These are phyloP conservation scores for Melikaiella ostensackeni DNA, from an alignment of 2,888 invertebrate species.

Conservation along the genomic window DNA sequence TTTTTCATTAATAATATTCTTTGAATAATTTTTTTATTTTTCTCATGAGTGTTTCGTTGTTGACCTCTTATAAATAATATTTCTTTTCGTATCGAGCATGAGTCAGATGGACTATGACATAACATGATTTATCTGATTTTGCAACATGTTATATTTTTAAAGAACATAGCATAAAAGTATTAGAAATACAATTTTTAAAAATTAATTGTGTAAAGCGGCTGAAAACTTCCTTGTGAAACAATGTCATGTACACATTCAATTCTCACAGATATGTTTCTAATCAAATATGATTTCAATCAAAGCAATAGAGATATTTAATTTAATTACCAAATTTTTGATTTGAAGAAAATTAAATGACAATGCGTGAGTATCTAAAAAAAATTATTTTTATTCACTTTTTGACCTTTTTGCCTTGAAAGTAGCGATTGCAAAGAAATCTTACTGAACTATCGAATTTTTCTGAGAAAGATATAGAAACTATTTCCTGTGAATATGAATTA, in stretches of 20 bases:
- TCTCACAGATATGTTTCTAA: too few species aligned
- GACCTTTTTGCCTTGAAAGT: neutral
- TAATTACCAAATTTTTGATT: too few species aligned
- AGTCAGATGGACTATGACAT: constrained; percentile 20
- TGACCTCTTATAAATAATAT: neutral
- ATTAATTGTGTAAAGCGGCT: too few species aligned
- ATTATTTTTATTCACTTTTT: neutral
- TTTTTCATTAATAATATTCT: too few species aligned
- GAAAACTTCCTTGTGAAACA: neutral
- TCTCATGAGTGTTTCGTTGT: too few species aligned
- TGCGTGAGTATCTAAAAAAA: neutral
- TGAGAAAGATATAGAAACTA: constrained; percentile 10
- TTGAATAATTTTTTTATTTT: too few species aligned
- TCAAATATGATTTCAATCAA: too few species aligned
- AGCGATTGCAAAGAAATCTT: neutral
- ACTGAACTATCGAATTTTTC: neutral
- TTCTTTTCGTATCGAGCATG: neutral
- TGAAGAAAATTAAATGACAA: too few species aligned
- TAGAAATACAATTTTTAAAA: neutral
- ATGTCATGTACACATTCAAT: neutral
- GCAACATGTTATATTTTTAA: neutral
- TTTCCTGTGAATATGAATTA: constrained; percentile 32
- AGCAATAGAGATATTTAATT: too few species aligned
- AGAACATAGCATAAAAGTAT: neutral
- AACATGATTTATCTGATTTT: neutral